These are phyloP conservation scores for Heliconius charithonia DNA, from an alignment of 2,888 invertebrate genomes.

Conservation along the genomic window DNA sequence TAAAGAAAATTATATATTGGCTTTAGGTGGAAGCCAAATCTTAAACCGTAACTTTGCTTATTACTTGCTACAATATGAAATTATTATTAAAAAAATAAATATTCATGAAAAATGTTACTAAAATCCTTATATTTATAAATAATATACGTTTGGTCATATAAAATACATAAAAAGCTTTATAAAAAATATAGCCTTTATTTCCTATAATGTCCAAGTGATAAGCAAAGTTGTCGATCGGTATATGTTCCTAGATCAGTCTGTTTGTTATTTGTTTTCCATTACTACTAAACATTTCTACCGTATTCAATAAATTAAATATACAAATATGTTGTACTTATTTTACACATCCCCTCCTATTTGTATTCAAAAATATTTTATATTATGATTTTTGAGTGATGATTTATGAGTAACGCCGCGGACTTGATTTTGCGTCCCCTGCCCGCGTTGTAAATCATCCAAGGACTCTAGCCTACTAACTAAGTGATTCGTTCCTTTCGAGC, in stretches of 20 bases:
- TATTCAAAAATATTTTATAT: neutral
- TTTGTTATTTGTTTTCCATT: constrained; percentile 82
- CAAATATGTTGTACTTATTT: constrained; percentile 59
- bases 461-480: too few relatives aligned
- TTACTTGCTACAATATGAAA: constrained; percentile 49
- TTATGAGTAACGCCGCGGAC: too few relatives aligned
- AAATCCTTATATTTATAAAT: neutral
- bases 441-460: too few relatives aligned
- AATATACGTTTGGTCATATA: neutral
- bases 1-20: constrained; percentile 79
- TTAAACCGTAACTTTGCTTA: constrained; percentile 62
- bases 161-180: neutral
- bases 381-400: too few relatives aligned
- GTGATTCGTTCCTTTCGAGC: too few relatives aligned
- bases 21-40: constrained; percentile 77
- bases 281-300: constrained; percentile 83
- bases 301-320: constrained; percentile 85
- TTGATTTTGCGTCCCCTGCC: too few relatives aligned
- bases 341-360: neutral
- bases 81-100: neutral
- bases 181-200: neutral
- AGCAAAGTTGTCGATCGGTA: constrained; percentile 68
- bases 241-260: constrained; percentile 83
- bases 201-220: constrained; percentile 28
- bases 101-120: neutral